Percentiles rank a stretch among this genome's conserved stretches.
phyloP scores from a whole-genome alignment of 2,888 invertebrate genomes.

The Agriopis aurantiaria region DNA sequence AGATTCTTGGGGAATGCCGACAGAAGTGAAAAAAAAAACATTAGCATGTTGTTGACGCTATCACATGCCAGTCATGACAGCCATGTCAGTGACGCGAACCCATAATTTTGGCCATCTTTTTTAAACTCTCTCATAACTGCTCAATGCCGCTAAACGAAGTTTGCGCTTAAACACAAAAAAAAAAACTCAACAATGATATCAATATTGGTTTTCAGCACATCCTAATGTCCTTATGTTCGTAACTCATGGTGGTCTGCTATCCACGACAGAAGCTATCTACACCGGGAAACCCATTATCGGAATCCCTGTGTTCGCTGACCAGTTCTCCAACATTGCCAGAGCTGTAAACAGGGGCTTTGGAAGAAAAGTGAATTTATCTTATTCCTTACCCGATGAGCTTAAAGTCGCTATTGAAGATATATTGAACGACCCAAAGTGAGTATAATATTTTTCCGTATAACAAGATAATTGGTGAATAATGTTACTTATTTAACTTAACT shows the following conservation, averaged over 20 bases:
- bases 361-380: slow-evolving; percentile 52
- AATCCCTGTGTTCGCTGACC: slow-evolving; percentile 70
- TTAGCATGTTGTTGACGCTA: too few species aligned
- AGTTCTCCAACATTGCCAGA: slow-evolving; percentile 61
- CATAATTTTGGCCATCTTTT: too few species aligned
- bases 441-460: not conserved
- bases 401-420: slow-evolving; percentile 56
- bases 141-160: too few species aligned
- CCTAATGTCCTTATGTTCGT: slow-evolving; percentile 70
- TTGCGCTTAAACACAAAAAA: too few species aligned
- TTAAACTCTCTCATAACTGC: too few species aligned
- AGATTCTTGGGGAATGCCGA: too few species aligned
- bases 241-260: slow-evolving; percentile 71
- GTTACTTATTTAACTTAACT: too few species aligned
- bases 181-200: not conserved
- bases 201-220: slow-evolving; percentile 57
- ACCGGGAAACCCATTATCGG: slow-evolving; percentile 69
- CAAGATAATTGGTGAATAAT: too few species aligned
- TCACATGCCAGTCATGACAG: too few species aligned
- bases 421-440: slow-evolving; percentile 53
- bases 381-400: slow-evolving; percentile 50
- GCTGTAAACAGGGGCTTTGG: slow-evolving; percentile 62
- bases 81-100: too few species aligned
- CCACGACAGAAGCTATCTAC: slow-evolving; percentile 65
- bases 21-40: too few species aligned